Evolutionary conservation across 2,113 vertebrate species (phyloP).

Genomic region (Gallinago paraguaiae): DNA sequence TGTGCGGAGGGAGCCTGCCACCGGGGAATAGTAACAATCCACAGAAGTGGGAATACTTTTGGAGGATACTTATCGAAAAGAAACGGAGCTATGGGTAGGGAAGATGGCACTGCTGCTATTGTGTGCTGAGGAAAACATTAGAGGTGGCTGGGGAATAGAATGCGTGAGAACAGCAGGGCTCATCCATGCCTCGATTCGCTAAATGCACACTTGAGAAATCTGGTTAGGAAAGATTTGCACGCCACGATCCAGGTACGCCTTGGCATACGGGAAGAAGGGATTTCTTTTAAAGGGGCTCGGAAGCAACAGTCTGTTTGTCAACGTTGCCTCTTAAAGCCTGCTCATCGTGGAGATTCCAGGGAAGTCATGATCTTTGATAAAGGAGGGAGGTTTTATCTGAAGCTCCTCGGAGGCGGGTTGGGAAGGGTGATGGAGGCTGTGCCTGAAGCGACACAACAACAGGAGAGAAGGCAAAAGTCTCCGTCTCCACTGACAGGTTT

Average conservation of each 20-base stretch:
- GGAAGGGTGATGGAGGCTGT: background rate
- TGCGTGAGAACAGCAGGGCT: background rate
- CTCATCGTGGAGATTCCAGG: background rate
- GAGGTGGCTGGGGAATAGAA: background rate
- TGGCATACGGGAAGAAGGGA: background rate
- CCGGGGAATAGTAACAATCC: conserved; percentile 20
- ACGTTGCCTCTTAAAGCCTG: background rate
- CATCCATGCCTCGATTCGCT: background rate
- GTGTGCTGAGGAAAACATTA: background rate
- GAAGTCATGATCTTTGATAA: accelerated
- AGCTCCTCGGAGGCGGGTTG: background rate
- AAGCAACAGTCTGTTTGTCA: background rate
- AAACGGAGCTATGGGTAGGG: background rate
- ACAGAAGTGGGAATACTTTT: background rate
- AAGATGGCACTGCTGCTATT: background rate
- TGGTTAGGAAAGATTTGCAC: background rate
- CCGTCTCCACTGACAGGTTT: background rate
- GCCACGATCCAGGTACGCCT: background rate
- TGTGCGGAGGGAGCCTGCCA: background rate
- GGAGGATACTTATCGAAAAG: background rate
- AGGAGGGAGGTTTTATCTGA: too few species aligned
- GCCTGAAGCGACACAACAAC: background rate
- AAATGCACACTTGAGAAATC: background rate
- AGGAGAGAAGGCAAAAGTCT: background rate
- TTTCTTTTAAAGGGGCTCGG: background rate